Evolutionary conservation across 1,140 invertebrate species (phyloP).

Genomic region (Ips typographus): DNA sequence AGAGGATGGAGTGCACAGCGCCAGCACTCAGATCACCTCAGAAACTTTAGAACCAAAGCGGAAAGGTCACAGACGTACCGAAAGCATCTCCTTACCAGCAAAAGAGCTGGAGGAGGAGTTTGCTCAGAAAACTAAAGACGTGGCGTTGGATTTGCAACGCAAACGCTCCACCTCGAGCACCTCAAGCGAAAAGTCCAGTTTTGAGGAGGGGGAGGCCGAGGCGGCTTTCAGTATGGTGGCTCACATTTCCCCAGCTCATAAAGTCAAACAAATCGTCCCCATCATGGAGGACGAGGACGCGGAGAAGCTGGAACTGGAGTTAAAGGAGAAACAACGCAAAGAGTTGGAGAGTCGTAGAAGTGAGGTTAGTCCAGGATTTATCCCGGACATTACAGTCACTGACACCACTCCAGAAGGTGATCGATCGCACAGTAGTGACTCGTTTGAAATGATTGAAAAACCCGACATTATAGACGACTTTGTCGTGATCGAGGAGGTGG

Average conservation of each 20-base stretch:
- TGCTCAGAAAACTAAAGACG: constrained; percentile 33
- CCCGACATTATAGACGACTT: constrained; percentile 84
- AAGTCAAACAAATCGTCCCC: constrained; percentile 52
- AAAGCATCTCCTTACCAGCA: constrained; percentile 50
- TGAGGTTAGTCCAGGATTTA: constrained; percentile 55
- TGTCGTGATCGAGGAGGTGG: constrained; percentile 83
- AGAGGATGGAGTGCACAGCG: constrained; percentile 55
- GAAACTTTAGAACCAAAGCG: constrained; percentile 53
- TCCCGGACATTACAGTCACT: constrained; percentile 71
- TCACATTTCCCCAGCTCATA: constrained; percentile 51
- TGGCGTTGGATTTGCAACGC: constrained; percentile 36
- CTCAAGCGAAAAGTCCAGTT: constrained; percentile 52
- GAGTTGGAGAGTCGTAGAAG: constrained; percentile 52
- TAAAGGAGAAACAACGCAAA: constrained; percentile 53
- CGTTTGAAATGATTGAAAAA: constrained; percentile 85
- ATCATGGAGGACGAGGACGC: constrained; percentile 59
- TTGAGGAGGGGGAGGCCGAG: constrained; percentile 57
- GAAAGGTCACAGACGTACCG: constrained; percentile 58
- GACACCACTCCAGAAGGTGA: constrained; percentile 63
- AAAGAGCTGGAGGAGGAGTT: constrained; percentile 47
- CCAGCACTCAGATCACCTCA: constrained; percentile 60
- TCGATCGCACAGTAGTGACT: constrained; percentile 81
- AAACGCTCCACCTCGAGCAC: constrained; percentile 25
- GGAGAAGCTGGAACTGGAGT: constrained; percentile 57
- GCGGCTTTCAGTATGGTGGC: constrained; percentile 55